phyloP scores from a whole-genome alignment of 2,888 invertebrate genomes.

The Erebia epiphron region DNA sequence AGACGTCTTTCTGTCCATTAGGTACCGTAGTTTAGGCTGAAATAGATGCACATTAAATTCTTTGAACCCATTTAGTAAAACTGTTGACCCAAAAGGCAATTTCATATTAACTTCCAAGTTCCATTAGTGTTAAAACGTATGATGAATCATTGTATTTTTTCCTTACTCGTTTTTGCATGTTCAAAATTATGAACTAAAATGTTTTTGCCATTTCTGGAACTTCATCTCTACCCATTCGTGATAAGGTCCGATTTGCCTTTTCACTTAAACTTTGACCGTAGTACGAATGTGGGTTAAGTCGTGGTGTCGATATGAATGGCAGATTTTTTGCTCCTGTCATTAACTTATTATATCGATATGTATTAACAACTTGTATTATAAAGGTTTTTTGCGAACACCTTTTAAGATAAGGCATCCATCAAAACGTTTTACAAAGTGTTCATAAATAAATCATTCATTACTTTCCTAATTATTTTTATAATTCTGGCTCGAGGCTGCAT shows the following conservation, averaged over 20 bases:
- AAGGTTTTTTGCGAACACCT: conserved; percentile 13
- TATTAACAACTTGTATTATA: neutral
- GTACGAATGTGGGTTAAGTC: conserved; percentile 22
- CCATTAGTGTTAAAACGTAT: conserved; percentile 11
- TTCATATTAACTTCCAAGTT: conserved; percentile 3
- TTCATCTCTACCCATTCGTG: neutral
- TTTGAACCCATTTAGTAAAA: conserved; percentile 7
- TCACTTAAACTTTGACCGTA: neutral
- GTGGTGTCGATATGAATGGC: conserved; percentile 32
- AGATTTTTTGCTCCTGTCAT: conserved; percentile 33
- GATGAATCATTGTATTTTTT: conserved; percentile 15
- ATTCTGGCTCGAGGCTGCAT: too few relatives aligned
- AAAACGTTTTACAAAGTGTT: neutral
- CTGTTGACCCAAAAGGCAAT: conserved; percentile 14
- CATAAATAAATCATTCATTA: neutral
- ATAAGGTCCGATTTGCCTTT: conserved; percentile 2
- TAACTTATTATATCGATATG: conserved; percentile 36
- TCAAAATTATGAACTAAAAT: conserved; percentile 6
- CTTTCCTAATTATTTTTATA: neutral
- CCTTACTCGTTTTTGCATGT: neutral
- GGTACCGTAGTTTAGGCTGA: neutral
- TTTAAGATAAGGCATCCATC: conserved; percentile 14
- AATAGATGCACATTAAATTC: neutral
- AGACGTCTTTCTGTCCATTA: neutral
- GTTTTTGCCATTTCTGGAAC: neutral